Evolutionary conservation across 2,888 invertebrate genomes (phyloP).

Genomic region (Synanthedon vespiformis): DNA sequence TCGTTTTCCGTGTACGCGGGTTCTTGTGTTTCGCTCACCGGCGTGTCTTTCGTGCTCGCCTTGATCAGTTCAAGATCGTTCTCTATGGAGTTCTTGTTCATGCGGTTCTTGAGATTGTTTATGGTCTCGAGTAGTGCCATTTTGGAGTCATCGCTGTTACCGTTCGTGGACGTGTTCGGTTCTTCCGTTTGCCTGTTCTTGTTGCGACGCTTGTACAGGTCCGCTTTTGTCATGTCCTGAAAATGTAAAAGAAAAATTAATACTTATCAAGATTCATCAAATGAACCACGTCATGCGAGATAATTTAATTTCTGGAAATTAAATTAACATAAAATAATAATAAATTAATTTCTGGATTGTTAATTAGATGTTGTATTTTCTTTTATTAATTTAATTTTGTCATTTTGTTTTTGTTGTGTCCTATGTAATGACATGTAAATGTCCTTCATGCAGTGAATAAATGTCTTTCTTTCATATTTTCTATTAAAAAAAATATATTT

Average conservation of each 20-base stretch:
- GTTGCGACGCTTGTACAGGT: slow-evolving; percentile 56
- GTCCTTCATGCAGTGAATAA: too few relatives aligned
- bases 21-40: slow-evolving; percentile 27
- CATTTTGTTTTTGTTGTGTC: too few relatives aligned
- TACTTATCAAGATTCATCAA: too few relatives aligned
- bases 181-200: slow-evolving; percentile 49
- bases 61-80: slow-evolving; percentile 54
- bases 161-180: slow-evolving; percentile 24
- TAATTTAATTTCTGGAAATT: too few relatives aligned
- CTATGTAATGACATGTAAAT: too few relatives aligned
- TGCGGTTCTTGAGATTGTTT: slow-evolving; percentile 40
- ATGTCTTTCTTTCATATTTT: too few relatives aligned
- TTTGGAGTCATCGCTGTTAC: slow-evolving; percentile 20
- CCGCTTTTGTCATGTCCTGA: slow-evolving; percentile 65
- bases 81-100: slow-evolving; percentile 51
- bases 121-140: slow-evolving; percentile 39
- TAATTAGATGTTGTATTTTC: too few relatives aligned
- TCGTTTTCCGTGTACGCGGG: slow-evolving; percentile 33
- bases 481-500: too few relatives aligned
- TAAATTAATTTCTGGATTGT: too few relatives aligned
- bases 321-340: too few relatives aligned
- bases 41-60: slow-evolving; percentile 47
- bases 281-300: too few relatives aligned
- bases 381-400: too few relatives aligned
- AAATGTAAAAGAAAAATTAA: background rate